Evolutionary conservation across 1,140 invertebrate genomes (phyloP), one percentile per base, ranked within the genome.

Genomic region (Mylabris phalerata): DNA sequence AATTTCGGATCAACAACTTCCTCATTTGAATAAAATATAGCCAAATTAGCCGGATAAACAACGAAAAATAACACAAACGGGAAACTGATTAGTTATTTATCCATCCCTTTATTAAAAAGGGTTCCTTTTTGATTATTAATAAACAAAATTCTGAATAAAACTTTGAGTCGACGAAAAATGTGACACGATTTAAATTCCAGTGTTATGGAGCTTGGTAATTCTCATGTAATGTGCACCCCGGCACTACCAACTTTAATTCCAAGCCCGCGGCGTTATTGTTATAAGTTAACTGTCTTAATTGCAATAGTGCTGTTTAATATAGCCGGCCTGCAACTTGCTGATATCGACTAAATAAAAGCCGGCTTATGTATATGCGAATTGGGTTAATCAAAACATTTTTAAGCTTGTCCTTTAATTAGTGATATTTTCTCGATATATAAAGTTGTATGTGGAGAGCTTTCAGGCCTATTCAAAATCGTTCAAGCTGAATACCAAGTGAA

Each of bases 251-350:
- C 60, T 61, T 60, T 62, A 64, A 67, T 67, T 64, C 44, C 39
- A 57, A 50, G 46, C 54, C 55, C 57, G 42, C 55, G 52, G 54
- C 61, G 61, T 65, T 67, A 67, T 65, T 67, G 60, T 67, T 67
- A 61, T 61, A 65, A 67, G 57, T 63, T 47, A 63, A 65, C 61
- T 57, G 63, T 65, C 63, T 67, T 67, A 67, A 67, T 67, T 67
- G 61, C 61, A 59, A 59, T 57, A 61, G 50, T 56, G 54, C 55
- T 60, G 55, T 55, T 55, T 55, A 45, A 59, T 55, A 50, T 56
- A 55, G 55, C 7, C 7, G 32, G 59, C 52, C 64, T 63, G 61
- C 56, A 49, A 50, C 46, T 50, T 62, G 46, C 56, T 63, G 64
- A 65, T 65, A 65, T 60, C 59, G 50, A 49, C 60, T 45, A 48